Conservation (phyloP, 1,140 invertebrate genomes). For the Aradophagus sp. region DNA sequence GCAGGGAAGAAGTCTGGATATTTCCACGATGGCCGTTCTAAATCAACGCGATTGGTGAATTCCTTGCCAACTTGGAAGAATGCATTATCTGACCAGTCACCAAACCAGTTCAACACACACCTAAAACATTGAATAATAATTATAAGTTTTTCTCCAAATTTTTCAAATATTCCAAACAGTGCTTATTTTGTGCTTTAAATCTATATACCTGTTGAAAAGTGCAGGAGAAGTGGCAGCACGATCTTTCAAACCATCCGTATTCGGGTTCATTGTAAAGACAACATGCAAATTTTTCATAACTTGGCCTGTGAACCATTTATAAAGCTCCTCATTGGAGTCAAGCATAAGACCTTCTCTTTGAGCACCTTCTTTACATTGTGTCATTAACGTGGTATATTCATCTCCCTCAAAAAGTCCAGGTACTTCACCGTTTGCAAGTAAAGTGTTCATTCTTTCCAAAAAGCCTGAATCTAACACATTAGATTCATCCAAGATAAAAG, state of each 20-base stretch:
- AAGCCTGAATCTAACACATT: constrained; percentile 99
- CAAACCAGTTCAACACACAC: constrained; percentile 99
- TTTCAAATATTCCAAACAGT: too few species aligned
- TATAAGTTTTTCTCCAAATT: not conserved
- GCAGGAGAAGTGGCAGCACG: constrained; percentile 98
- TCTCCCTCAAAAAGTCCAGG: constrained; percentile 95
- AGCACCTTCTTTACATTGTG: constrained; percentile 99
- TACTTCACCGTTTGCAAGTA: constrained; percentile 99
- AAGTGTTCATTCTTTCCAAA: constrained; percentile 98
- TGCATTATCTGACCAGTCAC: constrained; percentile 99
- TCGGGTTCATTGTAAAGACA: constrained; percentile 99
- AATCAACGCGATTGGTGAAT: constrained; percentile 88
- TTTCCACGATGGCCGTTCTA: constrained; percentile 88
- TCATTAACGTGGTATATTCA: constrained; percentile 99
- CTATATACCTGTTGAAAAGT: constrained; percentile 98
- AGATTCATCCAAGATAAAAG: constrained; percentile 99
- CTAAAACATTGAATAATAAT: constrained; percentile 64
- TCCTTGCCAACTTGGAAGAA: constrained; percentile 95
- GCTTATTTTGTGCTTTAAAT: too few species aligned
- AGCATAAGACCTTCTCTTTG: constrained; percentile 98
- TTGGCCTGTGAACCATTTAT: constrained; percentile 98
- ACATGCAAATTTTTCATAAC: constrained; percentile 99
- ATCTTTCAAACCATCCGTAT: constrained; percentile 97
- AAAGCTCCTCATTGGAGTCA: constrained; percentile 98
- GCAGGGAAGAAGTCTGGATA: constrained; percentile 92